Evolutionary conservation across 2,113 vertebrate genomes (phyloP).

Genomic region (Aegotheles bennettii): DNA sequence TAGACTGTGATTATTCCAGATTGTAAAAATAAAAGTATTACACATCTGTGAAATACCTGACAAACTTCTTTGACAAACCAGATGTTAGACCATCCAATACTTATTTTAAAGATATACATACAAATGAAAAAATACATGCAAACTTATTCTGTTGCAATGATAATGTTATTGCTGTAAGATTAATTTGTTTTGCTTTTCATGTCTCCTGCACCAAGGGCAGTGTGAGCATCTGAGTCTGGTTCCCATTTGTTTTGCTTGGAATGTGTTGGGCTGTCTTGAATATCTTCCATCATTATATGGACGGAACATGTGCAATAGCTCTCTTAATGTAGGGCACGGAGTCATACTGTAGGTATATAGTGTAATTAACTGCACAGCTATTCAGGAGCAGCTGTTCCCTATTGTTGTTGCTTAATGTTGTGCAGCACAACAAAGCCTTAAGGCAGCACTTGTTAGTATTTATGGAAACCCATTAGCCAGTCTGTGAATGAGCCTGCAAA

Average conservation of each 20-base stretch:
- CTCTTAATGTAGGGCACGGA: not conserved
- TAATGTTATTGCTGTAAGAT: not conserved
- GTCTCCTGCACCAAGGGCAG: not conserved
- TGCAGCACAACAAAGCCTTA: conserved; percentile 46
- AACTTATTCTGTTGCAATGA: not conserved
- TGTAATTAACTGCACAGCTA: conserved; percentile 30
- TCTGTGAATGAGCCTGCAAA: conserved; percentile 27
- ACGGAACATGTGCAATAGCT: not conserved
- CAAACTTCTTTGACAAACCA: conserved; percentile 37
- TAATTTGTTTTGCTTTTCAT: conserved; percentile 30
- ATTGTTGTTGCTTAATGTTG: conserved; percentile 48
- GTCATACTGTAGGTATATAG: conserved; percentile 8
- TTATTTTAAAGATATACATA: not conserved
- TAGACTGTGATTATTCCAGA: conserved; percentile 57
- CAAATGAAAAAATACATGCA: not conserved
- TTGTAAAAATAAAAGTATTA: conserved; percentile 58
- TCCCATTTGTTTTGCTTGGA: conserved; percentile 31
- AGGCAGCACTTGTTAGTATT: conserved; percentile 52
- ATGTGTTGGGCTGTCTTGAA: not conserved
- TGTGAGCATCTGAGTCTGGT: not conserved
- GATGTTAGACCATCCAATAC: conserved; percentile 29
- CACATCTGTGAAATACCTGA: conserved; percentile 64
- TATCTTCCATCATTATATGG: not conserved
- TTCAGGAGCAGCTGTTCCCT: conserved; percentile 53
- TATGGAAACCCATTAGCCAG: conserved; percentile 51